These are phyloP conservation scores for Trachymyrmex septentrionalis DNA, from an alignment of 1,140 invertebrate genomes.

Conservation along the genomic window DNA sequence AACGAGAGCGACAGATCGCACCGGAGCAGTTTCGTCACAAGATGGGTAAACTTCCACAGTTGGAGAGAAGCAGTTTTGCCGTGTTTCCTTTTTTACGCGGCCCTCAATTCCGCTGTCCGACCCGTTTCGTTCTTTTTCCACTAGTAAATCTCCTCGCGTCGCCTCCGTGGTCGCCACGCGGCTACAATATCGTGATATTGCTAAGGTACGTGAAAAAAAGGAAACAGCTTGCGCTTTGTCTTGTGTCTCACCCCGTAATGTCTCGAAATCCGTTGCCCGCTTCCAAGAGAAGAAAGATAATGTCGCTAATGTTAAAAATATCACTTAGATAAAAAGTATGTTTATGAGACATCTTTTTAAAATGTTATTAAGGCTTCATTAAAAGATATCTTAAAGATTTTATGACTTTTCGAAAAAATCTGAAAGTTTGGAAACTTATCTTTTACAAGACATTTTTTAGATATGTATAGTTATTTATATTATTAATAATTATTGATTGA, in stretches of 20 bases:
- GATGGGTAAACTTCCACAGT: constrained; percentile 74
- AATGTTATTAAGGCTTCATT: neutral
- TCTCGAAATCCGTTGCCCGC: too few relatives aligned
- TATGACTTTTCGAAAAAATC: neutral
- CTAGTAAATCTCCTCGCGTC: too few relatives aligned
- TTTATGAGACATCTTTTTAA: neutral
- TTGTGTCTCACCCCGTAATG: neutral
- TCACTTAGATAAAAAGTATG: neutral
- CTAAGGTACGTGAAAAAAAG: constrained; percentile 18
- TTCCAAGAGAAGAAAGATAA: neutral
- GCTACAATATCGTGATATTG: constrained; percentile 41
- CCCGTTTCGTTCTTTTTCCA: constrained; percentile 26
- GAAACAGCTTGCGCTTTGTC: constrained; percentile 1
- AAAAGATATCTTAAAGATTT: neutral
- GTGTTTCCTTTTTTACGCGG: constrained; percentile 57
- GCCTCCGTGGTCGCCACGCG: neutral
- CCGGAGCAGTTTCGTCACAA: constrained; percentile 61
- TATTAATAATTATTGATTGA: neutral
- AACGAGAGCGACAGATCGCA: constrained; percentile 66
- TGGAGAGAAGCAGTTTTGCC: constrained; percentile 62
- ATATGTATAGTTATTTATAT: neutral
- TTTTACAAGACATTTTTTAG: neutral
- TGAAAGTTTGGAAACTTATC: neutral
- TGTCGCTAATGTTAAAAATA: neutral
- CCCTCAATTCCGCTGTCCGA: constrained; percentile 31